Base-by-base conservation (phyloP, 1,140 invertebrate species). In the Ceratina calcarata region DNA sequence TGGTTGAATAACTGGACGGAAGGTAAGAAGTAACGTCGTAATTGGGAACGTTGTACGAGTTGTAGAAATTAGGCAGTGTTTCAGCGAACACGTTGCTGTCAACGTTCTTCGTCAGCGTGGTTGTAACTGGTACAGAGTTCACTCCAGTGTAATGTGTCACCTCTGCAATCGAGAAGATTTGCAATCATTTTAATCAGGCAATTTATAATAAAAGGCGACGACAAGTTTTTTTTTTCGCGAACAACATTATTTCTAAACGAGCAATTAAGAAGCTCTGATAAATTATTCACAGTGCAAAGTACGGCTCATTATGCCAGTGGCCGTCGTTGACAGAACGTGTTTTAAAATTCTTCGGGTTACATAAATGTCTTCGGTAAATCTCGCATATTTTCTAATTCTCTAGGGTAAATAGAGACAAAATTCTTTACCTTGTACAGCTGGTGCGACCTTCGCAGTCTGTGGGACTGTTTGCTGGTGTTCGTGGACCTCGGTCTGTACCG, bases 241-340 rank as follows among this genome's bases (percentile, higher is more conserved):
- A n/a, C n/a, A 45, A 45, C 10, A 45, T 67, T 60, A 60, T 68
- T 12, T 18, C 3, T 1, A 4, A n/a, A 27, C 4, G 18, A 20
- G 1, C 0, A 15, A 22, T 12, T 8, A 2, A 68, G 60, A 8
- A 51, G n/a, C 6, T 58, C 68, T 3, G 3, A 69, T 77, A 69
- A 77, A 77, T 69, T 77, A 77, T 57, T 71, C 57, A 32, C 3
- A 8, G 12, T 55, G 3, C 13, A 65, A 45, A 20, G 15, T 24
- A 61, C 16, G 0, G 8, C 37, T 0, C 16, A 62, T 32, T 27
- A 32, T 32, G 13, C 13, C 27, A n/a, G n/a, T 20, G 15, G 4
- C 18, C 3, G 22, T 51, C 8, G 22, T 15, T 22, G 18, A 18
- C 16, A 27, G 8, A 10, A 13, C 1, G 0, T 7, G 2, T 77